phyloP scores from a whole-genome alignment of 92 coral and sea anemone genomes.

The Actinernus sp. region DNA sequence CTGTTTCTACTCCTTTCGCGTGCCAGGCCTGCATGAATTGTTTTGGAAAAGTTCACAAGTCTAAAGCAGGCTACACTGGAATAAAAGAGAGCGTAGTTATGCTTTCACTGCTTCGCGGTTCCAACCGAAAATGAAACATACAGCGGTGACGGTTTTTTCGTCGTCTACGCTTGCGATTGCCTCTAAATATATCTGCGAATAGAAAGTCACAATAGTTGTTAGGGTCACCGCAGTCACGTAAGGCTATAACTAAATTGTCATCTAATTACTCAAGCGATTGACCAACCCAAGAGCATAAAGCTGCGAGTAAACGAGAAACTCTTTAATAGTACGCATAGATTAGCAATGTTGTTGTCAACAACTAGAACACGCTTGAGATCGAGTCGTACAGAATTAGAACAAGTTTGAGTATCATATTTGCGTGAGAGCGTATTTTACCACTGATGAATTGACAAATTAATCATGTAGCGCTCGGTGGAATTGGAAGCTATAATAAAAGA shows the following conservation, averaged over 20 bases:
- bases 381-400: not conserved
- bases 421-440: not conserved
- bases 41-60: not conserved
- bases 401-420: not conserved
- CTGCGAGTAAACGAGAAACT: not conserved
- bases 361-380: not conserved
- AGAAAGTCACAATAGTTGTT: not conserved
- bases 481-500: constrained; percentile 14
- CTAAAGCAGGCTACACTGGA: not conserved
- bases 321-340: no score
- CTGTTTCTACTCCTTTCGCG: no score
- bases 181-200: not conserved
- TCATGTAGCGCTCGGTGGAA: not conserved
- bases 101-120: not conserved
- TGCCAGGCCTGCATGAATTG: not conserved
- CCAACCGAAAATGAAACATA: not conserved
- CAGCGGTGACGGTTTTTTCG: not conserved
- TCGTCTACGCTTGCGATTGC: not conserved
- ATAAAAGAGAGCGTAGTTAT: not conserved
- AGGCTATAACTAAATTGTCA: not conserved
- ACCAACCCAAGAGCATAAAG: no score
- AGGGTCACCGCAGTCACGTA: not conserved
- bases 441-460: constrained; percentile 5
- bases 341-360: no score
- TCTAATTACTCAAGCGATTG: not conserved